phyloP scores from a whole-genome alignment of 2,888 invertebrate genomes.

The Lepetodrilus schrolli region DNA sequence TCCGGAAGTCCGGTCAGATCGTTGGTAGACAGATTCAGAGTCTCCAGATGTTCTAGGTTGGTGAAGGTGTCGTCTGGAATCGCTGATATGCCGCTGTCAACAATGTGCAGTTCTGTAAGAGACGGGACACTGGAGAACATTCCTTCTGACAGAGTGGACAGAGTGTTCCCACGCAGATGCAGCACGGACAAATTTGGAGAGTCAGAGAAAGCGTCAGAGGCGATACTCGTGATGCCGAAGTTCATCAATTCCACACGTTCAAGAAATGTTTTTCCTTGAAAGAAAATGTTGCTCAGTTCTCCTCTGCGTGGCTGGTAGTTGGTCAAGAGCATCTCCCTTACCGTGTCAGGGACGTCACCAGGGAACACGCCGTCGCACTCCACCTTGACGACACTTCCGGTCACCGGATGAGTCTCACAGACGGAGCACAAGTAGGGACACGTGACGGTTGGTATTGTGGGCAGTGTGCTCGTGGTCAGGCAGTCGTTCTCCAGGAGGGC shows the following conservation, averaged over 20 bases:
- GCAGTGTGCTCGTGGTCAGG: background rate
- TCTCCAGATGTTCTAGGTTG: constrained; percentile 30
- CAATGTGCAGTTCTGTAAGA: background rate
- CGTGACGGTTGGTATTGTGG: background rate
- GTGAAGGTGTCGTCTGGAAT: constrained; percentile 6
- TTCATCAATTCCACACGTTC: background rate
- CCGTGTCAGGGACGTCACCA: background rate
- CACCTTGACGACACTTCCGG: background rate
- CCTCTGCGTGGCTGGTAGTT: background rate
- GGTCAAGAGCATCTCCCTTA: background rate
- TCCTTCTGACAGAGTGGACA: constrained; percentile 44
- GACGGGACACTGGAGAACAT: constrained; percentile 42
- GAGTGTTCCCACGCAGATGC: constrained; percentile 43
- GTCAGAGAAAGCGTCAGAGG: background rate
- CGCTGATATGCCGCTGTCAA: constrained; percentile 19
- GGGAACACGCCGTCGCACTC: background rate
- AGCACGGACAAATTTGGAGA: constrained; percentile 39
- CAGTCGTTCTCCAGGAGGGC: background rate
- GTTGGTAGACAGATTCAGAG: constrained; percentile 50
- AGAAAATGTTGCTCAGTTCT: background rate
- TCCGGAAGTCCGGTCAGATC: constrained; percentile 39
- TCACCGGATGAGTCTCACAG: background rate
- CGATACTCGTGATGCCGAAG: background rate
- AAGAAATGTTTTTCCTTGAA: background rate
- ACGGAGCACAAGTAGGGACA: background rate